Evolutionary conservation across 2,113 vertebrate species (phyloP), one percentile per base, ranked within the genome.

Genomic region (Dromaius novaehollandiae): DNA sequence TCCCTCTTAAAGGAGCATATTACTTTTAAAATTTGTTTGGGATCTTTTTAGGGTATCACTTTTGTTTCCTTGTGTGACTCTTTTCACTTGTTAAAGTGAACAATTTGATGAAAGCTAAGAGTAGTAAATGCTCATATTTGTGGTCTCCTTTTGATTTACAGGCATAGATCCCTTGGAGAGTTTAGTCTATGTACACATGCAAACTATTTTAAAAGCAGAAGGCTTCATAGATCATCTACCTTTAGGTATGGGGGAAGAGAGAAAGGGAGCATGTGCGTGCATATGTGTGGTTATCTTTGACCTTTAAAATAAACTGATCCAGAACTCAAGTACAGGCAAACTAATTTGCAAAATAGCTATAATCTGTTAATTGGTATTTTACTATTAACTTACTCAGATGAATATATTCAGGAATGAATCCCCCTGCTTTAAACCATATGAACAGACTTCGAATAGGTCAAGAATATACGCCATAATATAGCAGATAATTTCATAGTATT

Each of bases 311-410:
- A 84, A 84, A 87, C 46, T 26, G 21, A 73, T 93, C 21, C 25
- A 65, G 58, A 76, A 56, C 42, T 80, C n/a, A 38, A 56, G 51
- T 26, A 50, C 50, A 75, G 42, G 28, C 51, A 83, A 61, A 76
- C 66, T 65, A 89, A 86, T 61, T 4, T 14, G 28, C 82, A 75
- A 68, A 82, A 55, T 21, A 73, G 17, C 19, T 50, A 1, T 55
- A 60, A 66, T 65, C 38, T 93, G 12, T 32, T 89, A 66, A 58
- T 70, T 36, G 20, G 50, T 86, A 55, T 42, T 92, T 90, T 90
- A 40, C 50, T 80, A 36, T 77, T 65, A 46, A 82, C 76, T 90
- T 76, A 63, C 9, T 83, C 13, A 83, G 73, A 15, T 63, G 34
- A 58, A 83, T 26, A 21, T 42, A 46, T 40, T 71, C 55, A 66